Evolutionary conservation across 2,797 vertebrate genomes (phyloP).

Genomic region (Melanotaenia boesemani): DNA sequence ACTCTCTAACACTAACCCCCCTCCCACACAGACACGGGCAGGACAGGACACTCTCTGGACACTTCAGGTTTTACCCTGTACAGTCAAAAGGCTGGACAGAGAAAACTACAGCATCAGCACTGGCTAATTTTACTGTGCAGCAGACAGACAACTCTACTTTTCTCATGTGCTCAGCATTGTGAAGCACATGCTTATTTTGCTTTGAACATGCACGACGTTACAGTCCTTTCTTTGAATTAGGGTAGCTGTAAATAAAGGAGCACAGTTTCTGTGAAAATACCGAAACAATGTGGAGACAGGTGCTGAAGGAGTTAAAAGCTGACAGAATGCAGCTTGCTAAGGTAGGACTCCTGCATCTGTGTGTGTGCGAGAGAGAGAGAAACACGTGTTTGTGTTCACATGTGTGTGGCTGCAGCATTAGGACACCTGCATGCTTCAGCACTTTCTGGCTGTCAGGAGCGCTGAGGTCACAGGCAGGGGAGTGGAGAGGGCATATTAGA

Average conservation of each 20-base stretch:
- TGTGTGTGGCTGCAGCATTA: conserved; percentile 58
- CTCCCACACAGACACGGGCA: conserved; percentile 32
- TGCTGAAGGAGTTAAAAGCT: conserved; percentile 39
- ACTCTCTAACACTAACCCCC: conserved; percentile 72
- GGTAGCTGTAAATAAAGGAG: conserved; percentile 14
- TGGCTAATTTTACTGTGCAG: conserved; percentile 76
- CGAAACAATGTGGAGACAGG: conserved; percentile 13
- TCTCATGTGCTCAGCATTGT: conserved; percentile 65
- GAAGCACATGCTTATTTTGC: conserved; percentile 33
- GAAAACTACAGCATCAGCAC: conserved; percentile 77
- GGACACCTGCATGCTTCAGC: conserved; percentile 81
- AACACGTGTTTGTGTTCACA: conserved; percentile 24
- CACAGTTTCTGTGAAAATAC: background rate
- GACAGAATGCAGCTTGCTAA: conserved; percentile 42
- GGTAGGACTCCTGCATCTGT: conserved; percentile 49
- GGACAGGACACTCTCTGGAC: conserved; percentile 75
- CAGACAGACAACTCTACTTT: conserved; percentile 60
- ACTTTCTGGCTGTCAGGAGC: conserved; percentile 74
- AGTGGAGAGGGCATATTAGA: conserved; percentile 67
- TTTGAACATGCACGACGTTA: conserved; percentile 36
- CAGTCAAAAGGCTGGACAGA: conserved; percentile 69
- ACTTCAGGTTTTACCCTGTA: conserved; percentile 71
- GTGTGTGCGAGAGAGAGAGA: conserved; percentile 25
- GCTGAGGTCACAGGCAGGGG: conserved; percentile 75
- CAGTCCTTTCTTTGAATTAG: conserved; percentile 19